phyloP scores from a whole-genome alignment of 37 sponge, comb jelly and placozoan genomes.

The Haliclona indistincta region DNA sequence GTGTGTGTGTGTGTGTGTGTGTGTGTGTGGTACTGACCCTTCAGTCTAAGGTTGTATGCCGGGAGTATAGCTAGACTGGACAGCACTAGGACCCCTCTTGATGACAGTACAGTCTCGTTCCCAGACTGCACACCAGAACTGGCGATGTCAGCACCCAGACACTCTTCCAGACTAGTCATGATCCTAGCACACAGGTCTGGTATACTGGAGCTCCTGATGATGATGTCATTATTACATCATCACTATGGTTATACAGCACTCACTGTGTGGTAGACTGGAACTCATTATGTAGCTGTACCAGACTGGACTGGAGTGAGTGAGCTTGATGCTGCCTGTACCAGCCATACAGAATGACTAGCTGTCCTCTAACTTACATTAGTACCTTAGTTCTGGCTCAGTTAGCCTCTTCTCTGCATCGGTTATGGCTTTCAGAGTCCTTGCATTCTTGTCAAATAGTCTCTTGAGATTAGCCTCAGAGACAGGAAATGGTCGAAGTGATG shows the following conservation, averaged over 20 bases:
- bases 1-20: not conserved
- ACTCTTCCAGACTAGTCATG: constrained; percentile 50
- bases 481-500: constrained; percentile 67
- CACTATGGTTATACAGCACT: no score
- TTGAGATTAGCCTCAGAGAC: constrained; percentile 67
- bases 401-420: constrained; percentile 1
- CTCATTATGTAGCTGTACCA: not conserved
- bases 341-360: no score
- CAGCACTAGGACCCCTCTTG: constrained; percentile 55
- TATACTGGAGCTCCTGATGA: no score
- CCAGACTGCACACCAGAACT: not conserved
- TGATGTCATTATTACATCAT: no score
- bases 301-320: not conserved
- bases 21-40: constrained; percentile 38
- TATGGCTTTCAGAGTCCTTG: constrained; percentile 11
- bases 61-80: constrained; percentile 66
- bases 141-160: constrained; percentile 49
- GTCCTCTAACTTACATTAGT: no score
- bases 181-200: constrained; percentile 42
- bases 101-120: not conserved
- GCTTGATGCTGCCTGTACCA: not conserved
- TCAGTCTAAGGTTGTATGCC: constrained; percentile 66
- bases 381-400: constrained; percentile 40
- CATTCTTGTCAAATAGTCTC: constrained; percentile 48
- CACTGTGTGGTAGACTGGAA: no score